Evolutionary conservation across 2,797 vertebrate species (phyloP).

Genomic region (Dicrostonyx torquatus): DNA sequence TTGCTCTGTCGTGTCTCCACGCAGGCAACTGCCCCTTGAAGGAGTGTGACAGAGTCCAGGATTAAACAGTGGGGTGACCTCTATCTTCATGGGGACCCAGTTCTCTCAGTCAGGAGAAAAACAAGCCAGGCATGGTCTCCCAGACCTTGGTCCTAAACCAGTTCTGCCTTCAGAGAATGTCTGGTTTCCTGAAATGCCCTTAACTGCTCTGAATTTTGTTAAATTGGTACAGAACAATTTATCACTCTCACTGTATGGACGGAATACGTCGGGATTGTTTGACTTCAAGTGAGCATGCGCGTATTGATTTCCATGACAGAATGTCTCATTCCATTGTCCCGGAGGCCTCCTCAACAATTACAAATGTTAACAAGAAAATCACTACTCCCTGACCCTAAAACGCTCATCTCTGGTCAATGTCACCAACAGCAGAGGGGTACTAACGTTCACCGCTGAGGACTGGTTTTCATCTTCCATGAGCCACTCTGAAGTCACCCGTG

Average conservation of each 20-base stretch:
- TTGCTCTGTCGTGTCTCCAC: too few species aligned
- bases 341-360: background rate
- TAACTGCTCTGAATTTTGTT: background rate
- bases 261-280: background rate
- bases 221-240: background rate
- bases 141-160: background rate
- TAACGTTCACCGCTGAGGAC: accelerated
- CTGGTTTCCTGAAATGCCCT: background rate
- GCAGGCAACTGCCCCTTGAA: too few species aligned
- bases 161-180: background rate
- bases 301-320: background rate
- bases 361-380: background rate
- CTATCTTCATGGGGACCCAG: background rate
- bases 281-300: background rate
- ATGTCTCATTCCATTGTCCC: background rate
- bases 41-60: background rate
- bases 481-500: background rate
- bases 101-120: background rate
- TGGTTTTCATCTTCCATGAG: accelerated
- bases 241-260: background rate
- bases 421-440: background rate
- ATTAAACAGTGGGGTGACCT: background rate
- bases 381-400: background rate
- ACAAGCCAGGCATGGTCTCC: background rate
- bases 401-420: accelerated